Conservation (phyloP, 2,888 invertebrate genomes). For the Pteria penguin region DNA sequence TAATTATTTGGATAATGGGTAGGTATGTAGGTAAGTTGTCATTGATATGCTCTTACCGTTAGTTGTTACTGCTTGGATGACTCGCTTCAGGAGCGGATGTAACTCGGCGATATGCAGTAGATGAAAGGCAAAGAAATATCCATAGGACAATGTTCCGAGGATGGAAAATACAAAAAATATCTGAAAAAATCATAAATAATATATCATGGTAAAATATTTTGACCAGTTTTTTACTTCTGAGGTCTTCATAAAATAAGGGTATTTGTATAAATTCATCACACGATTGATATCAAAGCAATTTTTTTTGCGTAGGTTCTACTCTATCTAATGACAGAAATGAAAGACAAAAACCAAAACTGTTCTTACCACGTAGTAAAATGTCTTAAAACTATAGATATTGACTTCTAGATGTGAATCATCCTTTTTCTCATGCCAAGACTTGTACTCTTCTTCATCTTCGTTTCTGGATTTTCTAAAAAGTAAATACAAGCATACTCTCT, state of each 20-base stretch:
- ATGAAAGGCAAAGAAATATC: not conserved
- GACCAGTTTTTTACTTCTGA: too few relatives aligned
- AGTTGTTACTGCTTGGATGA: not conserved
- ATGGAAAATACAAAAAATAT: not conserved
- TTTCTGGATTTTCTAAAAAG: not conserved
- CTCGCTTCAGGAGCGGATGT: not conserved
- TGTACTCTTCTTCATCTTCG: constrained; percentile 16
- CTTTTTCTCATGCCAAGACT: constrained; percentile 23
- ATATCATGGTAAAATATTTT: too few relatives aligned
- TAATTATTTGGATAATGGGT: too few relatives aligned
- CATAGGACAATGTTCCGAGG: not conserved
- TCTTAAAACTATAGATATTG: constrained; percentile 23
- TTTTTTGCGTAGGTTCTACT: too few relatives aligned
- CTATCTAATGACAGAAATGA: too few relatives aligned
- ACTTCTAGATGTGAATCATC: constrained; percentile 21
- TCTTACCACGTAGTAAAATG: constrained; percentile 33
- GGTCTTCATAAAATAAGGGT: too few relatives aligned
- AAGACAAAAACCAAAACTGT: too few relatives aligned
- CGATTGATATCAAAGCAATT: too few relatives aligned
- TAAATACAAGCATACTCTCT: too few relatives aligned
- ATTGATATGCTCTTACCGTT: not conserved
- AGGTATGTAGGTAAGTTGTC: too few relatives aligned
- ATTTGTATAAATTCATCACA: too few relatives aligned
- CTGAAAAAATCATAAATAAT: not conserved
- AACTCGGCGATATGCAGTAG: not conserved